A percentile compares a stretch with the other conserved stretches of the same genome.
Evolutionary conservation across 2,113 vertebrate species (phyloP).

Genomic region (Emydocephalus ijimae): DNA sequence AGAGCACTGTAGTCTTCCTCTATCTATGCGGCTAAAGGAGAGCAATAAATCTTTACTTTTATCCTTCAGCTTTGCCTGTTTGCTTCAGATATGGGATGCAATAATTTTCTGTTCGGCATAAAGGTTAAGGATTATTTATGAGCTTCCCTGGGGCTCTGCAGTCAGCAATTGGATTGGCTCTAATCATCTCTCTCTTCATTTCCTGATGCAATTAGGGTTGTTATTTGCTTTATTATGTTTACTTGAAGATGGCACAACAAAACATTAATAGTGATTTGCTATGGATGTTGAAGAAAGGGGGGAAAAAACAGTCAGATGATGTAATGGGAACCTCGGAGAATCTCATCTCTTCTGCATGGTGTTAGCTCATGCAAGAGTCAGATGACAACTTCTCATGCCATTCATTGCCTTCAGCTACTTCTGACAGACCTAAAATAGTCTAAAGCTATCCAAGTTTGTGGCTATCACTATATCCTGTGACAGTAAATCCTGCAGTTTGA

Average conservation of each 20-base stretch:
- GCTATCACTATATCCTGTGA: background rate
- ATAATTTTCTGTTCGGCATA: background rate
- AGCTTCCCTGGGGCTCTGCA: background rate
- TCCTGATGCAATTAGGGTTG: conserved; percentile 20
- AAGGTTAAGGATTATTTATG: conserved; percentile 30
- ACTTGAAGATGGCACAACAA: conserved; percentile 16
- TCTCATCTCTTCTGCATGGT: background rate
- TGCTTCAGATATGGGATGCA: background rate
- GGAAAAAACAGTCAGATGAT: background rate
- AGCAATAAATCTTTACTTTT: background rate
- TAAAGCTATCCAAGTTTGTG: background rate
- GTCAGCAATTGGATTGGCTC: conserved; percentile 12
- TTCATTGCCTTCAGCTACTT: background rate
- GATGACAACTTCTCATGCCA: background rate
- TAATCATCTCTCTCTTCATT: conserved; percentile 20
- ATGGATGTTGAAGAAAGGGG: background rate
- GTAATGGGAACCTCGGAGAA: background rate
- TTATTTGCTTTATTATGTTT: conserved; percentile 33
- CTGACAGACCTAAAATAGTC: background rate
- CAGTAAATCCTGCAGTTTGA: background rate
- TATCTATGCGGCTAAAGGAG: background rate
- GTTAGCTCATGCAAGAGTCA: background rate
- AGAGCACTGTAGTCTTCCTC: background rate
- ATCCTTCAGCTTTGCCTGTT: background rate
- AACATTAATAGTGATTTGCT: conserved; percentile 26